Conservation (phyloP, 2,888 invertebrate genomes). For the Invenusta paracnida region DNA sequence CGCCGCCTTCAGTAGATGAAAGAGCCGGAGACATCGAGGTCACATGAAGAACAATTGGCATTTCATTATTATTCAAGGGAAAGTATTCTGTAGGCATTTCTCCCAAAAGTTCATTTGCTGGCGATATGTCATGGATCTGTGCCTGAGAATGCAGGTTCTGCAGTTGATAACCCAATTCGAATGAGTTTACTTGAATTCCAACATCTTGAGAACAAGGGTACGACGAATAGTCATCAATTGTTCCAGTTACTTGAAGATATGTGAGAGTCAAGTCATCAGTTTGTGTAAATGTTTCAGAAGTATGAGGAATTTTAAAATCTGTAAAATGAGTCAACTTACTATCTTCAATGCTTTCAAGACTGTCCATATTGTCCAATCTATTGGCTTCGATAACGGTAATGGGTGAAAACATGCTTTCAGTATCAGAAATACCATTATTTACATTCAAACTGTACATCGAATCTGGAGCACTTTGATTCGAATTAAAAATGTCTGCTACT, state of each 20-base stretch:
- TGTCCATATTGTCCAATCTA: constrained; percentile 5
- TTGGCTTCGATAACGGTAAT: not conserved
- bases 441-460: not conserved
- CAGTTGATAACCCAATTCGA: not conserved
- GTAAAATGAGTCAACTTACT: not conserved
- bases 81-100: not conserved
- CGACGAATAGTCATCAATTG: not conserved
- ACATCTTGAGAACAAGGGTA: not conserved
- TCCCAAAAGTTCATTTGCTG: not conserved
- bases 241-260: not conserved
- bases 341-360: not conserved
- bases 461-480: not conserved
- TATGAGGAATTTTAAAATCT: too few relatives aligned
- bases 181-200: not conserved
- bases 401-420: not conserved
- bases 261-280: not conserved
- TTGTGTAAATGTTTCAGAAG: not conserved
- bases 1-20: not conserved
- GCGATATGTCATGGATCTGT: not conserved
- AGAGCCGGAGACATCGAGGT: not conserved
- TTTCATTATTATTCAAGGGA: not conserved
- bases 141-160: not conserved
- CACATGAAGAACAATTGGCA: not conserved
- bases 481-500: not conserved
- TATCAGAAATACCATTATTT: not conserved